Evolutionary conservation across 2,113 vertebrate species (phyloP).

Genomic region (Cottus gobio): DNA sequence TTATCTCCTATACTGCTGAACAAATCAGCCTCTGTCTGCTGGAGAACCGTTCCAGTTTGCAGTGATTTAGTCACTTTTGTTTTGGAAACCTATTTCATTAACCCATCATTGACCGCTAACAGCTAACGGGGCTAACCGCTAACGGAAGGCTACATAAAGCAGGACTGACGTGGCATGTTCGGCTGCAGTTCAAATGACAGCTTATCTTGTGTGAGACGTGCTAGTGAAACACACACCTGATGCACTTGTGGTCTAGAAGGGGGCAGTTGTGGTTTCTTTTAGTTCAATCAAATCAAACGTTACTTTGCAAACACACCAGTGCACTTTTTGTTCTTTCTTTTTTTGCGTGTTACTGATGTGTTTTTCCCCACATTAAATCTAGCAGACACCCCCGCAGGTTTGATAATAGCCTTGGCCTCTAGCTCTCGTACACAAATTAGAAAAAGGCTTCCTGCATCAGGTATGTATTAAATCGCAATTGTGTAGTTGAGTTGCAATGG

Average conservation of each 20-base stretch:
- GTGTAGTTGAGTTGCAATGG: conserved; percentile 1
- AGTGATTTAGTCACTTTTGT: neutral
- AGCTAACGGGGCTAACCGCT: no score
- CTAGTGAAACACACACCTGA: neutral
- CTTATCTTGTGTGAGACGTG: neutral
- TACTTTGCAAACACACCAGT: neutral
- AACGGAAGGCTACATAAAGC: no score
- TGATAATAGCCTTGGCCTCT: conserved; percentile 18
- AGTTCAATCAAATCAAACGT: neutral
- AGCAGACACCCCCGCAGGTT: conserved; percentile 13
- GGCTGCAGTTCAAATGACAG: no score
- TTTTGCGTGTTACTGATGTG: no score
- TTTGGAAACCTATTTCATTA: neutral
- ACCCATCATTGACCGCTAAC: neutral
- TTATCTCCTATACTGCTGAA: neutral
- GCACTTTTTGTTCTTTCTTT: neutral
- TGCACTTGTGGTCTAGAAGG: neutral
- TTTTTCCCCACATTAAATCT: conserved; percentile 14
- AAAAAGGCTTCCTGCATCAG: conserved; percentile 19
- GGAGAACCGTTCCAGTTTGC: no score
- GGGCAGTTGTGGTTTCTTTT: neutral
- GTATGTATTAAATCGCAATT: conserved; percentile 7
- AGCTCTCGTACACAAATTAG: neutral
- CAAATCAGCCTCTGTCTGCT: no score
- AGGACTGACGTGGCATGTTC: no score